These are phyloP conservation scores for Tachystola acroxantha DNA, from an alignment of 2,888 invertebrate species.

Conservation along the genomic window DNA sequence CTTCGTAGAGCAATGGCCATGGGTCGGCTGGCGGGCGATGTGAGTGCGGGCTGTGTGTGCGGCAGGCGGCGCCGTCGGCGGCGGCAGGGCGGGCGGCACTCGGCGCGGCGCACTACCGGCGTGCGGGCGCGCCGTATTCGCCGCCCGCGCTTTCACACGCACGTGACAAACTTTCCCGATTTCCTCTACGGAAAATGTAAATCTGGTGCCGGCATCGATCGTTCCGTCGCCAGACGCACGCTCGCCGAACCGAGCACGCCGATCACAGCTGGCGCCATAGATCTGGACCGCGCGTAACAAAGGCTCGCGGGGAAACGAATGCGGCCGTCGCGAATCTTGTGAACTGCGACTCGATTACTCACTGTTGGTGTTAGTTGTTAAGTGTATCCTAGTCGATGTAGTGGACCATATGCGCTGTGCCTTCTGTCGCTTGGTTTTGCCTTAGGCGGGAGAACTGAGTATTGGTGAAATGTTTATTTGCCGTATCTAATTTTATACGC, in stretches of 20 bases:
- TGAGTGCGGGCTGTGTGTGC: conserved; percentile 21
- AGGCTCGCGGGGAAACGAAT: conserved; percentile 45
- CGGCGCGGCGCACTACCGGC: conserved; percentile 70
- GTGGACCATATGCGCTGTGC: conserved; percentile 72
- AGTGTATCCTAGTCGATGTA: conserved; percentile 54
- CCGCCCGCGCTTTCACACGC: conserved; percentile 54
- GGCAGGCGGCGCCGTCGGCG: conserved; percentile 29
- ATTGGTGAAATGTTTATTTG: conserved; percentile 39
- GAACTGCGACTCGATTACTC: conserved; percentile 38
- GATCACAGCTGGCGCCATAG: conserved; percentile 70
- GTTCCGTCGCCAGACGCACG: conserved; percentile 57
- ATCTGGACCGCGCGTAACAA: conserved; percentile 63
- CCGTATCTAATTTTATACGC: conserved; percentile 44
- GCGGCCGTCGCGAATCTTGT: conserved; percentile 40
- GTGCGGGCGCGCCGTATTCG: conserved; percentile 71
- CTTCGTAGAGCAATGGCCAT: conserved; percentile 11
- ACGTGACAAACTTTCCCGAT: conserved; percentile 76
- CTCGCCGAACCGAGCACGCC: conserved; percentile 54
- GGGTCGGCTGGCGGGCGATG: conserved; percentile 19
- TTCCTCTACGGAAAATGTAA: conserved; percentile 74
- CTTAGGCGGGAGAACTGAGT: conserved; percentile 39
- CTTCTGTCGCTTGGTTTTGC: conserved; percentile 54
- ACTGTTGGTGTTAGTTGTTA: conserved; percentile 53
- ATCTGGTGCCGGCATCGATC: conserved; percentile 75
- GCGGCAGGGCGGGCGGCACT: conserved; percentile 69